Evolutionary conservation across 2,888 invertebrate species (phyloP), one percentile per base, ranked within the genome.

Genomic region (Nebria brevicollis): DNA sequence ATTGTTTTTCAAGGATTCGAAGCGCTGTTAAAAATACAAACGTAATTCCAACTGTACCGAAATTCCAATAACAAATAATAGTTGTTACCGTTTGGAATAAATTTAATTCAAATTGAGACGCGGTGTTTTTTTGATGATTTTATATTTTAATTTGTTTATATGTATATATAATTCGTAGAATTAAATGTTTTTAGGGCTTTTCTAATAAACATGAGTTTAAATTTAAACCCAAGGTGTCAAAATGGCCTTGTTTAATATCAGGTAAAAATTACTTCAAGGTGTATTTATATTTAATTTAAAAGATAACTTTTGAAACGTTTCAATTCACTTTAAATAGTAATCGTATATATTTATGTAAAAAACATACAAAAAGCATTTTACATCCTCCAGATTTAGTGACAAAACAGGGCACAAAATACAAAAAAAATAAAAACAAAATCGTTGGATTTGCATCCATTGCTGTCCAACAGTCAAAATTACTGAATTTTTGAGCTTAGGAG

Each of bases 351-450:
- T 66, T 66, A 13, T 2, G 34, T 1, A 34, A 5, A 54, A 54
- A 54, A 54, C 54, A 54, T 54, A 54, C 1, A 54, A 54, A 54
- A 54, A 54, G 54, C 34, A 70, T 70, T 70, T 11, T 25, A 70
- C 25, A 70, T 70, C 13, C 15, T 34, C 26, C 70, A 70, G 70
- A 70, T 70, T 26, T 34, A 26, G 25, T 25, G 25, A 66, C 66
- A 66, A 25, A 66, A 15, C 25, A 25, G 25, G 20, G 1, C 66
- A 66, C 25, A 25, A 66, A 25, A 66, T 66, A 66, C 66, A 66
- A 66, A 66, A 66, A 66, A 66, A 25, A 11, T 66, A 66, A 66
- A 65, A 65, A 65, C 15, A 65, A 65, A 65, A n/a, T 65, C 7
- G 66, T 66, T 25, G 15, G 6, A 66, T 25, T 66, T 66, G 25